Conservation (phyloP, 2,797 vertebrate genomes). For the Myotis daubentonii region DNA sequence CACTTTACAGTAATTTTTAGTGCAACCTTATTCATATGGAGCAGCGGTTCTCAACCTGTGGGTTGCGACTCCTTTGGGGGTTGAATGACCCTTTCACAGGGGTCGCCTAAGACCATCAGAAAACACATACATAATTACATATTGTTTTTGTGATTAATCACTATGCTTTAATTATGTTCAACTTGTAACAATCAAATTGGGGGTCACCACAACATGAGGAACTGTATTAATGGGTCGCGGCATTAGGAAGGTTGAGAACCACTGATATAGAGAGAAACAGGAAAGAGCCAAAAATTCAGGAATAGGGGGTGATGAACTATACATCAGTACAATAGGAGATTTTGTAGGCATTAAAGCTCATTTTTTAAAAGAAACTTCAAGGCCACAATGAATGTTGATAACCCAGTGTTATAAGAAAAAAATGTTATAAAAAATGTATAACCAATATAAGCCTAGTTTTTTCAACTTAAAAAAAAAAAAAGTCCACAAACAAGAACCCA, state of each 20-base stretch:
- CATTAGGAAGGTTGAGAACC: too few species aligned
- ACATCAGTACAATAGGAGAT: neutral
- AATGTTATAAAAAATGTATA: neutral
- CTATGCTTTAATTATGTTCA: too few species aligned
- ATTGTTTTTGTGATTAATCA: too few species aligned
- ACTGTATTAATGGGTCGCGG: too few species aligned
- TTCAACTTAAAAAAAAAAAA: neutral
- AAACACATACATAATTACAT: too few species aligned
- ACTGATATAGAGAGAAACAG: neutral
- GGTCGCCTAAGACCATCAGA: too few species aligned
- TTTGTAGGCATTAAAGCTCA: slow-evolving; percentile 31
- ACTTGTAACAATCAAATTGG: too few species aligned
- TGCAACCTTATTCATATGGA: slow-evolving; percentile 3
- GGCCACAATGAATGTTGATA: neutral
- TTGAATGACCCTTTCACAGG: too few species aligned
- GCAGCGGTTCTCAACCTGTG: too few species aligned
- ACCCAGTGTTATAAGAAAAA: neutral
- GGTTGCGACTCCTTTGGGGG: too few species aligned
- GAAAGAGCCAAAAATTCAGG: slow-evolving; percentile 35
- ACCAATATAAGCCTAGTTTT: neutral
- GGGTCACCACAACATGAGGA: too few species aligned
- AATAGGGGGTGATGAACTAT: neutral
- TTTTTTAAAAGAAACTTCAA: slow-evolving; percentile 35
- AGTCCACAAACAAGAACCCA: neutral
- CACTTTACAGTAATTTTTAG: neutral